Evolutionary conservation across 2,888 invertebrate species (phyloP).

Genomic region (Salpingus planirostris): DNA sequence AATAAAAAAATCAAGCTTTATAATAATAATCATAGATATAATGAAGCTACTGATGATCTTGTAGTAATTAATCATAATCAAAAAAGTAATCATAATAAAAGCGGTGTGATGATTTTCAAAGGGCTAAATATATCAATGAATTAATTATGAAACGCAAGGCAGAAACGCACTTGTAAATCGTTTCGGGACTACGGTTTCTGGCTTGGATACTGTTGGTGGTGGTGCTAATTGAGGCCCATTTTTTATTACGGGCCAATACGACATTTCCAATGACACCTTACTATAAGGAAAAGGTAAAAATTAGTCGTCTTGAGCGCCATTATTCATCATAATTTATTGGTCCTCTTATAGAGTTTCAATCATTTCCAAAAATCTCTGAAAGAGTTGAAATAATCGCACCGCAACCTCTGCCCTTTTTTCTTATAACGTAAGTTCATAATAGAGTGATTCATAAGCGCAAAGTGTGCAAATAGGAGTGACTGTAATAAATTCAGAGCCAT

Average conservation of each 20-base stretch:
- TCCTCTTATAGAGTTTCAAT: no score
- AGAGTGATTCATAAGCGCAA: no score
- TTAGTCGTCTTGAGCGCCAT: slow-evolving; percentile 17
- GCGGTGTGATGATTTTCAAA: slow-evolving; percentile 9
- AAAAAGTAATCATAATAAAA: slow-evolving; percentile 8
- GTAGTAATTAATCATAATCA: slow-evolving; percentile 2
- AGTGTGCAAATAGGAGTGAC: no score
- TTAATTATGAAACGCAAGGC: slow-evolving; percentile 5
- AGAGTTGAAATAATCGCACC: neutral
- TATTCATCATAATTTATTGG: slow-evolving; percentile 28
- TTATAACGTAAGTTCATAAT: no score
- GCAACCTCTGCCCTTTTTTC: neutral
- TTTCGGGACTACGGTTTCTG: slow-evolving; percentile 8
- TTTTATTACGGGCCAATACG: slow-evolving; percentile 15
- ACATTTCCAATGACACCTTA: slow-evolving; percentile 46
- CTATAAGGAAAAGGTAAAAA: slow-evolving; percentile 43
- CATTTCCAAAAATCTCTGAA: neutral
- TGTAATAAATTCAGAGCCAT: no score
- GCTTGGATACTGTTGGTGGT: slow-evolving; percentile 10
- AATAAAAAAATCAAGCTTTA: slow-evolving; percentile 13
- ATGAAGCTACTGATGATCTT: slow-evolving; percentile 8
- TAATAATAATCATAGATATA: slow-evolving; percentile 1
- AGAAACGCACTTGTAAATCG: slow-evolving; percentile 11
- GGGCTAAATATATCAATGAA: slow-evolving; percentile 3
- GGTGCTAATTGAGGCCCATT: slow-evolving; percentile 13